phyloP scores from a whole-genome alignment of 1,140 invertebrate genomes.

The Berghia stephanieae region DNA sequence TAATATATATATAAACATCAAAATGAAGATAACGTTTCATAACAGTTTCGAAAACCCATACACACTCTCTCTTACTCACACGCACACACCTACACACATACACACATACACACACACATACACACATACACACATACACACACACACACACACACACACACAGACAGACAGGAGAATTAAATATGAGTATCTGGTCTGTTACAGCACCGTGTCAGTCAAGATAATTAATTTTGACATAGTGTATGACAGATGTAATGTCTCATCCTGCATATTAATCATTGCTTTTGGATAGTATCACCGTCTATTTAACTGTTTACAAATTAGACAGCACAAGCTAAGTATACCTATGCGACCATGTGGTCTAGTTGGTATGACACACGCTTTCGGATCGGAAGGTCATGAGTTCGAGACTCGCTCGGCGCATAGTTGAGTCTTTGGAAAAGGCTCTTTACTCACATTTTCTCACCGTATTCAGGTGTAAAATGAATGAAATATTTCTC shows the following conservation, averaged over 20 bases:
- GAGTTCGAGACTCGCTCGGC: too few relatives aligned
- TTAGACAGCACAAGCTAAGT: conserved; percentile 14
- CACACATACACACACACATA: conserved; percentile 35
- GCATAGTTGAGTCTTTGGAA: too few relatives aligned
- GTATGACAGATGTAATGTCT: not conserved
- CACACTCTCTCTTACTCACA: too few relatives aligned
- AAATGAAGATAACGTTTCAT: not conserved
- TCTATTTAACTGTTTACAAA: not conserved
- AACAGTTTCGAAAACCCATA: too few relatives aligned
- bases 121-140: conserved; percentile 40
- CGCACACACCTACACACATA: too few relatives aligned
- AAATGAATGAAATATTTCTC: too few relatives aligned
- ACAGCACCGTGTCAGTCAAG: not conserved
- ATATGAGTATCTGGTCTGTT: not conserved
- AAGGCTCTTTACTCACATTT: too few relatives aligned
- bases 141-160: conserved; percentile 39
- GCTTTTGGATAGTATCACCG: not conserved
- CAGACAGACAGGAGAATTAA: conserved; percentile 31
- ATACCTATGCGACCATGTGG: conserved; percentile 20
- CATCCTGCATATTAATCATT: not conserved
- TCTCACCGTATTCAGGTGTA: too few relatives aligned
- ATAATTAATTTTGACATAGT: not conserved
- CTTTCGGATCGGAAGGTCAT: too few relatives aligned
- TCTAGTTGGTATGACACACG: too few relatives aligned
- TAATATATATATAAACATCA: not conserved